Evolutionary conservation across 2,113 vertebrate species (phyloP), one percentile per base, ranked within the genome.

Genomic region (Melospiza melodia): DNA sequence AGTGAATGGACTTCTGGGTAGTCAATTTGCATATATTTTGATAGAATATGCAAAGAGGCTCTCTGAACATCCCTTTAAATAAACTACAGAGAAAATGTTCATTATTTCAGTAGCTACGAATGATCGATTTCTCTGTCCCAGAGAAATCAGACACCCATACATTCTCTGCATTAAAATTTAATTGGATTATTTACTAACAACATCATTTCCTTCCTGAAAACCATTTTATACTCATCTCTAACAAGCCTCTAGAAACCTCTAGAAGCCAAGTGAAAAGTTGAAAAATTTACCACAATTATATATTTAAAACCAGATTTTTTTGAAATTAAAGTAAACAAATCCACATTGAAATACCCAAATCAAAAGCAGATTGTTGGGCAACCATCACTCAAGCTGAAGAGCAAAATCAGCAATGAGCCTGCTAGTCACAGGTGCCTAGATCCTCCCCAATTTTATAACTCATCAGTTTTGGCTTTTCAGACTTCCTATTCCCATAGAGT

Each of bases 41-140:
- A 94, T 2, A 66, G 67, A 91, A 89, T 89, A 93, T 69, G 77
- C 52, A 62, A 84, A 93, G 76, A 89, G 19, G 17, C 57, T 89
- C 91, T 94, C 91, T 91, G 77, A 96, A 95, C 67, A 91, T 80
- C 30, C 23, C 49, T 90, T 93, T 67, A 95, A 91, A 85, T 76
- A 72, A 95, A 89, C 66, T 94, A 84, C 24, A 87, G 63, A 93
- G 66, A 87, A 94, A 95, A 91, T 14, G 84, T 51, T 72, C 35
- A 68, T 79, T 79, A 78, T 82, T 94, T 87, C 93, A 66, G n/a
- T 73, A 79, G 57, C 41, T 75, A 79, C 7, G 2, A 73, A 79
- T 20, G 82, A 95, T 3, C 28, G 16, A 87, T 87, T 75, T 46
- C 39, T 84, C 58, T 85, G 74, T 95, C 67, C 81, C 84, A 90